Evolutionary conservation across 30 jellyfish, hydroid and myxozoan genomes (phyloP).

Genomic region (Nemopilema nomurai): DNA sequence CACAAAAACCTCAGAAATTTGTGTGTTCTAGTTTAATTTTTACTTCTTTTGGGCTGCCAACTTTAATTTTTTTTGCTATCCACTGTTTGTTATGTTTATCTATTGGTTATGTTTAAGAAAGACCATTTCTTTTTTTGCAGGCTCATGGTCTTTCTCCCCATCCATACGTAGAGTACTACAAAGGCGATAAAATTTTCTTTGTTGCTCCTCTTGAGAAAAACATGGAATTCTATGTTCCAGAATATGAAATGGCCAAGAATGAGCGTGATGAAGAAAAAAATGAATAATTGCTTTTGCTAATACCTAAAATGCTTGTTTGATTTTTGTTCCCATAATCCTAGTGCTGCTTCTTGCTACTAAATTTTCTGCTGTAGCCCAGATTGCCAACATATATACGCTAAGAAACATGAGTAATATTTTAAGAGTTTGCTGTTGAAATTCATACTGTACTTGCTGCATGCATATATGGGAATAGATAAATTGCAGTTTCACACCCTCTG

Average conservation of each 20-base stretch:
- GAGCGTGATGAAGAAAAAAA: constrained; percentile 3
- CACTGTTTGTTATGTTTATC: too few relatives aligned
- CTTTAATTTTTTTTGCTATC: too few relatives aligned
- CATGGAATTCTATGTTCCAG: constrained; percentile 66
- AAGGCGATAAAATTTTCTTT: constrained; percentile 44
- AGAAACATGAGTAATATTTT: too few relatives aligned
- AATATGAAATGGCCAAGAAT: constrained; percentile 30
- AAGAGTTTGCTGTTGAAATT: too few relatives aligned
- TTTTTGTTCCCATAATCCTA: too few relatives aligned
- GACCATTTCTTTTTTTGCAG: constrained; percentile 3
- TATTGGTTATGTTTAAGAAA: too few relatives aligned
- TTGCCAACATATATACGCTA: neutral
- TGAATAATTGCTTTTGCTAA: neutral
- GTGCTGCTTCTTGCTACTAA: too few relatives aligned
- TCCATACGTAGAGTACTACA: constrained; percentile 67
- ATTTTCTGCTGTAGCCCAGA: neutral
- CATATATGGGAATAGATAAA: too few relatives aligned
- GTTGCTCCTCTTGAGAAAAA: constrained; percentile 62
- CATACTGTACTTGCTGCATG: too few relatives aligned
- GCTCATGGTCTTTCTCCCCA: constrained; percentile 61
- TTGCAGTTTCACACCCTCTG: too few relatives aligned
- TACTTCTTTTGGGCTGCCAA: too few relatives aligned
- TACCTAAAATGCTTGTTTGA: too few relatives aligned
- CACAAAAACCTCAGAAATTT: neutral
- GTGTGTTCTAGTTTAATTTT: constrained; percentile 1